Conservation (phyloP, 2,113 vertebrate species). For the Glaucomys volans region DNA sequence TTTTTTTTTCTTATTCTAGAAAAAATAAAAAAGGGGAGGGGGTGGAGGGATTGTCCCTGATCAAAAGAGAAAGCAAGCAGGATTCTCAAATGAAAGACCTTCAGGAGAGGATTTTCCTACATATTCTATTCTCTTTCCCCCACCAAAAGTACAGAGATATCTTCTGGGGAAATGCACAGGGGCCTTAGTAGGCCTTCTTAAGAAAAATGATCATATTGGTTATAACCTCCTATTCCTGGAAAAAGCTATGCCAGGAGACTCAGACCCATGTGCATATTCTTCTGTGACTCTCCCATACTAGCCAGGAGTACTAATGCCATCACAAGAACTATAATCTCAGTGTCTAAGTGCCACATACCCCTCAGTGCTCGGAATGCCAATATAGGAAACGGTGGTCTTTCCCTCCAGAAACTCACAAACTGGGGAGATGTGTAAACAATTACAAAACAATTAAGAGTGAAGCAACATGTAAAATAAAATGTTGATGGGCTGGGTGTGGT, state of each 20-base stretch:
- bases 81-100: neutral
- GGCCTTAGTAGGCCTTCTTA: neutral
- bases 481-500: neutral
- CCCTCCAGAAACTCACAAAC: neutral
- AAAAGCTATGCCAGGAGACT: neutral
- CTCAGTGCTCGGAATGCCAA: neutral
- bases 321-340: neutral
- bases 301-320: neutral
- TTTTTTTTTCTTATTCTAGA: constrained; percentile 26
- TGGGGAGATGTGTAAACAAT: neutral
- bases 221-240: neutral
- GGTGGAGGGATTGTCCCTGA: neutral
- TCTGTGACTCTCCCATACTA: neutral
- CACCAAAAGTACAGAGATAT: neutral
- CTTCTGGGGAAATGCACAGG: neutral
- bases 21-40: neutral
- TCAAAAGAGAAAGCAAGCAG: constrained; percentile 16
- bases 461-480: neutral
- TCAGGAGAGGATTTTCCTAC: neutral
- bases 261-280: neutral
- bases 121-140: neutral
- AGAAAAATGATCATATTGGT: constrained; percentile 41
- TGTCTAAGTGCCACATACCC: neutral
- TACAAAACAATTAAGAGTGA: neutral
- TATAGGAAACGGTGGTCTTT: neutral